A percentile compares a stretch with the other conserved stretches of the same genome.
Evolutionary conservation across 2,797 vertebrate genomes (phyloP).

Genomic region (Dendrocincla tyrannina): DNA sequence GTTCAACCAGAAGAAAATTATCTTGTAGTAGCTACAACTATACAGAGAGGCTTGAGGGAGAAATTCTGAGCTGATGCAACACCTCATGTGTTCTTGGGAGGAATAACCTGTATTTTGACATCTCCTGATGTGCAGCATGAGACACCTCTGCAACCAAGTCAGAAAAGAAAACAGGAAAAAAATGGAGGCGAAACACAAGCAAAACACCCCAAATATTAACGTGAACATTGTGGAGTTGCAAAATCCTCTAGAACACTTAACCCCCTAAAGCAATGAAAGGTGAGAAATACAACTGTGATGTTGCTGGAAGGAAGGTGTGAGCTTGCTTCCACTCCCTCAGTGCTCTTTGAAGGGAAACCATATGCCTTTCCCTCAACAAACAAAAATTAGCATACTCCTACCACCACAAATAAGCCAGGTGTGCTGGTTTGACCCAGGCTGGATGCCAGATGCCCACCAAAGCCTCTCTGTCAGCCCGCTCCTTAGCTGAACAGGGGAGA

Average conservation of each 20-base stretch:
- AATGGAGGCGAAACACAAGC: not conserved
- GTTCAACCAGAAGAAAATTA: not conserved
- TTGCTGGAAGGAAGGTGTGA: not conserved
- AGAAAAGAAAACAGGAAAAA: not conserved
- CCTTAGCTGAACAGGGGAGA: not conserved
- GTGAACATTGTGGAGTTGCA: not conserved
- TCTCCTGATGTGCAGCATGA: not conserved
- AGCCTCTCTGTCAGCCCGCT: not conserved
- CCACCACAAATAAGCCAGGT: not conserved
- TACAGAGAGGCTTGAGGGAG: not conserved
- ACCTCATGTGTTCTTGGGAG: not conserved
- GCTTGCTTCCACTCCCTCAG: not conserved
- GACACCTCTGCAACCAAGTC: not conserved
- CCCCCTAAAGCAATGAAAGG: not conserved
- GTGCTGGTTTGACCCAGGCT: not conserved
- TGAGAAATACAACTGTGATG: not conserved
- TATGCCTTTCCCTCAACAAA: no score
- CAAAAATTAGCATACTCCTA: not conserved
- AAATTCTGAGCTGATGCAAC: not conserved
- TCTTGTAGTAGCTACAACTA: not conserved
- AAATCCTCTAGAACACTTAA: not conserved
- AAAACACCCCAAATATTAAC: not conserved
- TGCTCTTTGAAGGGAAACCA: not conserved
- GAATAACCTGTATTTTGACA: not conserved
- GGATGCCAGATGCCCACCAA: not conserved